Conservation (phyloP, 2,888 invertebrate species). For the Trypoxylon attenuatum region DNA sequence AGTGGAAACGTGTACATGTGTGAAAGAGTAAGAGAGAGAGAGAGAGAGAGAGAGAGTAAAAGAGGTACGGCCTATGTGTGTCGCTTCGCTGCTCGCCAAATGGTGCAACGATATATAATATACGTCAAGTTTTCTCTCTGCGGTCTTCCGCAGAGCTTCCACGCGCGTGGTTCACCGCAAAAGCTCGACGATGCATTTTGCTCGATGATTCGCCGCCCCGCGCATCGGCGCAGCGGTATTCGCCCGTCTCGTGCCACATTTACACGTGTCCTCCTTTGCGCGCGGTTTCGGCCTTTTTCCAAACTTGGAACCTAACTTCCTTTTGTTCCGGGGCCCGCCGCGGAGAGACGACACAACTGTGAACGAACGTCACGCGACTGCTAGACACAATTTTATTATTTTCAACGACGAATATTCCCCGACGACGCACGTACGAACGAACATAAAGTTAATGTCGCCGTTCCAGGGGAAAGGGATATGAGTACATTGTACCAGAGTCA, state of each 20-base stretch:
- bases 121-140: slow-evolving; percentile 35
- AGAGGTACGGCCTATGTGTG: slow-evolving; percentile 12
- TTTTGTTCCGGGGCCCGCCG: too few species aligned
- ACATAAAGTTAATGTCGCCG: too few species aligned
- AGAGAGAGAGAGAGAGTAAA: slow-evolving; percentile 14
- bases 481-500: too few species aligned
- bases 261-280: slow-evolving; percentile 5
- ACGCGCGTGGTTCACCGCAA: slow-evolving; percentile 40
- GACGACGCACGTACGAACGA: too few species aligned
- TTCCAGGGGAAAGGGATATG: too few species aligned
- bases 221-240: background rate
- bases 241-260: slow-evolving; percentile 5
- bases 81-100: slow-evolving; percentile 7
- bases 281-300: background rate
- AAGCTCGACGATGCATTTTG: slow-evolving; percentile 43
- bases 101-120: slow-evolving; percentile 4
- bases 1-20: too few species aligned
- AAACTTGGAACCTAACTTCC: background rate
- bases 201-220: slow-evolving; percentile 10
- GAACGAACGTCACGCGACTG: too few species aligned
- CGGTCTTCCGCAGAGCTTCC: slow-evolving; percentile 42
- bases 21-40: background rate
- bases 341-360: too few species aligned
- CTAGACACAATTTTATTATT: too few species aligned
- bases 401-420: too few species aligned